Percentiles rank a stretch among this genome's conserved stretches.
Conservation (phyloP, 2,888 invertebrate genomes). For the Apomyelois bistriatella region DNA sequence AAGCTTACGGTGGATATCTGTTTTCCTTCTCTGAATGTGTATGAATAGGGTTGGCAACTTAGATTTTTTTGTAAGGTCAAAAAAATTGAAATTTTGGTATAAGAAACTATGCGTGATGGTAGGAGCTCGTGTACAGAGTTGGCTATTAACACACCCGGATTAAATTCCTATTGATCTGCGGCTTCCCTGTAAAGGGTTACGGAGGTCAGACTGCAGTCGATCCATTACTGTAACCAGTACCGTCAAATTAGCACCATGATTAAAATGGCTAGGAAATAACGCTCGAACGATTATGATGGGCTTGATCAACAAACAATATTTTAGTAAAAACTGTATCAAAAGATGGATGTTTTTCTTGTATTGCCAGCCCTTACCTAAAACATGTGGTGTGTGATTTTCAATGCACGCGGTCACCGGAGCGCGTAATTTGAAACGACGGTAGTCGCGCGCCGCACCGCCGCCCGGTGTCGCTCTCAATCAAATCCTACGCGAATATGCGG, state of each 20-base stretch:
- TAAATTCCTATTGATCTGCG: too few species aligned
- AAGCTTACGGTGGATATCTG: slow-evolving; percentile 6
- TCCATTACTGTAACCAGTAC: too few species aligned
- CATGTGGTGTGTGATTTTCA: not conserved
- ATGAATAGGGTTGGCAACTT: not conserved
- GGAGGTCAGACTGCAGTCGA: too few species aligned
- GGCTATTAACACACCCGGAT: too few species aligned
- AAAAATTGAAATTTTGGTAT: not conserved
- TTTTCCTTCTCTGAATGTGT: not conserved
- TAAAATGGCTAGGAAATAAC: too few species aligned
- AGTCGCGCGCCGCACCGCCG: not conserved
- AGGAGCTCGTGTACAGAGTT: too few species aligned
- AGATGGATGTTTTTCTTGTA: not conserved
- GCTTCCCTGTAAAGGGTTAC: too few species aligned
- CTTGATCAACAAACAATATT: too few species aligned
- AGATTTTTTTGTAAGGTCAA: not conserved
- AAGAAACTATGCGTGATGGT: not conserved
- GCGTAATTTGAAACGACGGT: not conserved
- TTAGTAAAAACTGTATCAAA: too few species aligned
- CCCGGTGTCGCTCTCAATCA: not conserved
- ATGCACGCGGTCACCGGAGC: not conserved
- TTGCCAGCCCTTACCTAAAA: not conserved
- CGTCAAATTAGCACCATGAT: too few species aligned
- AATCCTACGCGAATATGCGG: not conserved
- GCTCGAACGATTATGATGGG: too few species aligned